phyloP scores from a whole-genome alignment of 2,888 invertebrate species.

The Callyntrura sp. region DNA sequence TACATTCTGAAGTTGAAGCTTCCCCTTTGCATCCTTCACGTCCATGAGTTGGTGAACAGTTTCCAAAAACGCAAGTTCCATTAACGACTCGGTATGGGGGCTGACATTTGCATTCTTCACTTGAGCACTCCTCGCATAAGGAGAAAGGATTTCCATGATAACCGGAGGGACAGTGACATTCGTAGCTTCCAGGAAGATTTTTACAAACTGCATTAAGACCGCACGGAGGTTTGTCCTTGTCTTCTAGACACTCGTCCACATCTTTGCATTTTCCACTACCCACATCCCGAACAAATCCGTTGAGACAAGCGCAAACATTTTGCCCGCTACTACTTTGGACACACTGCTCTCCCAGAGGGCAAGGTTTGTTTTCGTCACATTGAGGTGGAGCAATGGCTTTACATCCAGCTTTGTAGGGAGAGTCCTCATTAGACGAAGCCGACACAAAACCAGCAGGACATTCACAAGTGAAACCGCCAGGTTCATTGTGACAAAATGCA shows the following conservation, averaged over 20 bases:
- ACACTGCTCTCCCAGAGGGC: conserved; percentile 94
- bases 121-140: conserved; percentile 93
- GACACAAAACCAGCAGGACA: conserved; percentile 91
- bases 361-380: conserved; percentile 91
- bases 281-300: conserved; percentile 92
- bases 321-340: conserved; percentile 91
- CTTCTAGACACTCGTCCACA: conserved; percentile 93
- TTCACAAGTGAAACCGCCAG: conserved; percentile 94
- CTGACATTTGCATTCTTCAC: conserved; percentile 94
- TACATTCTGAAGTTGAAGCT: conserved; percentile 86
- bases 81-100: conserved; percentile 94
- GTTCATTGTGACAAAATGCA: conserved; percentile 95
- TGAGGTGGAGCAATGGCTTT: conserved; percentile 88
- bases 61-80: conserved; percentile 93
- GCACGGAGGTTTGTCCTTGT: conserved; percentile 92
- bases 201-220: conserved; percentile 95
- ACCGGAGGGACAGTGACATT: conserved; percentile 95
- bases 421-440: conserved; percentile 84
- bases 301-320: conserved; percentile 95
- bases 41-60: conserved; percentile 94
- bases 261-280: conserved; percentile 92
- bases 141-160: conserved; percentile 91
- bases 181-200: conserved; percentile 96
- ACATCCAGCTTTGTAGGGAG: conserved; percentile 93
- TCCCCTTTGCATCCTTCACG: conserved; percentile 90